Conservation (phyloP, 2,888 invertebrate genomes). For the Prenolepis imparis region DNA sequence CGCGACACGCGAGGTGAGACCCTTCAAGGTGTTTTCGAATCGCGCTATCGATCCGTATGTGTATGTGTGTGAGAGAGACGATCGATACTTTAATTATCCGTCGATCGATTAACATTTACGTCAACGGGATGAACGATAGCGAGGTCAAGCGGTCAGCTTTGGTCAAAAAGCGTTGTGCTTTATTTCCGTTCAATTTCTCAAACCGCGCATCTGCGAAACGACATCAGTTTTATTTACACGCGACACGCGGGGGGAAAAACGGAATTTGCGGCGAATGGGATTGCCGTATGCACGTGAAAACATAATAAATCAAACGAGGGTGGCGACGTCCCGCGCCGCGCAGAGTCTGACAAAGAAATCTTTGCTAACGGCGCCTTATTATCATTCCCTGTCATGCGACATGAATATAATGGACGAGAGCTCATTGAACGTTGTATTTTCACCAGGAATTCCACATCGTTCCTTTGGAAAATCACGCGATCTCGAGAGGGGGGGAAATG, state of each 20-base stretch:
- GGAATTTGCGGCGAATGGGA: constrained; percentile 42
- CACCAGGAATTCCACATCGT: constrained; percentile 45
- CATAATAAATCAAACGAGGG: constrained; percentile 54
- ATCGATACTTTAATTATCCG: neutral
- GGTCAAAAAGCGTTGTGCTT: neutral
- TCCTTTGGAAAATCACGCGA: constrained; percentile 42
- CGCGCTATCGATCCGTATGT: neutral
- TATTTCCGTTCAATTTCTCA: constrained; percentile 45
- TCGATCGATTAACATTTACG: neutral
- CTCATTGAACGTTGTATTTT: constrained; percentile 59
- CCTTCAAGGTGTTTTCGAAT: neutral
- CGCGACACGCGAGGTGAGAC: neutral
- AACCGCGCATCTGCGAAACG: constrained; percentile 38
- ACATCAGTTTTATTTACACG: constrained; percentile 47
- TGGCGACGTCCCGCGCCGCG: constrained; percentile 43
- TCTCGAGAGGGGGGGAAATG: neutral
- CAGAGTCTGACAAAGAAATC: constrained; percentile 53
- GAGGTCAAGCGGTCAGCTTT: constrained; percentile 15
- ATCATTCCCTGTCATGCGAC: constrained; percentile 61
- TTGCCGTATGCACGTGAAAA: constrained; percentile 55
- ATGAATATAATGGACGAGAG: constrained; percentile 59
- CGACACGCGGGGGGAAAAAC: constrained; percentile 47
- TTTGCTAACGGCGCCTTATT: constrained; percentile 57
- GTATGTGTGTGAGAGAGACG: no score
- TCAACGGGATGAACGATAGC: neutral